Percentiles rank a stretch among this genome's conserved stretches.
phyloP scores from a whole-genome alignment of 2,888 invertebrate species.

The Copidosoma aretas region DNA sequence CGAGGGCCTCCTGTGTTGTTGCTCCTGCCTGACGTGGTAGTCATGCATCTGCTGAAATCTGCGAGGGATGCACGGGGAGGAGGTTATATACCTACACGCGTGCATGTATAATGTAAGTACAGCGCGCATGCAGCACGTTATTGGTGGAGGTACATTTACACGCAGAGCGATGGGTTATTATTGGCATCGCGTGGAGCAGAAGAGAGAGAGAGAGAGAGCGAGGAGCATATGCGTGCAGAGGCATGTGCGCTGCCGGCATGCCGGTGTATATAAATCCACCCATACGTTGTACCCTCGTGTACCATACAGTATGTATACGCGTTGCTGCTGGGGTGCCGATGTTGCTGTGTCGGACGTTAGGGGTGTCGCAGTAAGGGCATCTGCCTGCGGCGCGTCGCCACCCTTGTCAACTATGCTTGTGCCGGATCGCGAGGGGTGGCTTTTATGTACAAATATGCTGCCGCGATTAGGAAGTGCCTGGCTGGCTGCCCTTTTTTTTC shows the following conservation, averaged over 20 bases:
- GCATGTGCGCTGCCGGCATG: conserved; percentile 30
- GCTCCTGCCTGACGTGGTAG: conserved; percentile 8
- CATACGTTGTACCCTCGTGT: no score
- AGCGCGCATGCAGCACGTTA: no score
- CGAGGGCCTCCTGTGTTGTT: conserved; percentile 11
- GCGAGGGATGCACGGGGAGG: conserved; percentile 52
- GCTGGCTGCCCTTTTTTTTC: no score
- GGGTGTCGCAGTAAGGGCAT: conserved; percentile 49
- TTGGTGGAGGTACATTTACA: no score
- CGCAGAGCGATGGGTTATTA: conserved; percentile 57
- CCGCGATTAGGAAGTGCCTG: neutral
- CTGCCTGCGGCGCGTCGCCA: conserved; percentile 50
- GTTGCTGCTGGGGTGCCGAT: neutral
- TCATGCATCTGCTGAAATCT: conserved; percentile 60
- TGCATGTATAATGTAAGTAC: no score
- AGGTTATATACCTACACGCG: conserved; percentile 41
- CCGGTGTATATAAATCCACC: no score
- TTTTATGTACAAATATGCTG: neutral
- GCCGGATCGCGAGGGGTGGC: conserved; percentile 1
- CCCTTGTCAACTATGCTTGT: neutral
- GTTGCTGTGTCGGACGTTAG: no score
- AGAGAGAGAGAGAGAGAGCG: conserved; percentile 29
- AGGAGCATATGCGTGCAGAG: conserved; percentile 12
- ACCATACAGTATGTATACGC: no score
- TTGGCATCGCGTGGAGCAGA: conserved; percentile 55